Evolutionary conservation across 2,888 invertebrate genomes (phyloP), one percentile per base, ranked within the genome.

Genomic region (Polydrusus tereticollis): DNA sequence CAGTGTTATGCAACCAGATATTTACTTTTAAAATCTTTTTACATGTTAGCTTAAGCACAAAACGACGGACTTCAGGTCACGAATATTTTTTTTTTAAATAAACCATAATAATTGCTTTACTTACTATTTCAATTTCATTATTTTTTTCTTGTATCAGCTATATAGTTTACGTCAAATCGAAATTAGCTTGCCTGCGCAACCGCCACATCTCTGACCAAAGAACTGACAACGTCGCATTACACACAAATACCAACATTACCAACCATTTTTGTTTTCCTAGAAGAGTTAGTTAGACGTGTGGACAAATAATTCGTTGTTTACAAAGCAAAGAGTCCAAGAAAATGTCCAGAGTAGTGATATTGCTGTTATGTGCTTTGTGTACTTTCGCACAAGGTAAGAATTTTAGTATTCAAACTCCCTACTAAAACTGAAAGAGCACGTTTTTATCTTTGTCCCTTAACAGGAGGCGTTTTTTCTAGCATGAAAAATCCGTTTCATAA

Each of bases 401-500:
- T 16, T 55, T 29, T 29, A 3, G 16, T 55, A 29, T 29, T 55
- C 8, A 29, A 16, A 5, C 16, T n/a, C 10, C 16, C 10, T 18
- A 16, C 10, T 16, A 16, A 2, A 8, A 29, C 8, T 16, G 16
- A 55, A 55, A 29, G 5, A 2, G 16, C 8, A 1, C 16, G 18
- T 55, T 55, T 55, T 55, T 55, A 55, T 16, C 10, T 3, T 10
- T 55, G 52, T 29, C 8, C 8, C 29, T 55, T 55, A 29, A 29
- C 43, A 60, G 45, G 60, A 60, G 60, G 60, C 60, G 60, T 60
- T 45, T 60, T 60, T 55, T 55, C 52, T 29, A 55, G 29, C 18
- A 29, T 18, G 21, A 18, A 55, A 55, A 55, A 55, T 55, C 16
- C 29, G 29, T 20, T 21, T 45, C 20, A 45, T 20, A n/a, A 14